Base-by-base conservation (phyloP, 2,797 vertebrate genomes). In the Ctenosaura bakeri region DNA sequence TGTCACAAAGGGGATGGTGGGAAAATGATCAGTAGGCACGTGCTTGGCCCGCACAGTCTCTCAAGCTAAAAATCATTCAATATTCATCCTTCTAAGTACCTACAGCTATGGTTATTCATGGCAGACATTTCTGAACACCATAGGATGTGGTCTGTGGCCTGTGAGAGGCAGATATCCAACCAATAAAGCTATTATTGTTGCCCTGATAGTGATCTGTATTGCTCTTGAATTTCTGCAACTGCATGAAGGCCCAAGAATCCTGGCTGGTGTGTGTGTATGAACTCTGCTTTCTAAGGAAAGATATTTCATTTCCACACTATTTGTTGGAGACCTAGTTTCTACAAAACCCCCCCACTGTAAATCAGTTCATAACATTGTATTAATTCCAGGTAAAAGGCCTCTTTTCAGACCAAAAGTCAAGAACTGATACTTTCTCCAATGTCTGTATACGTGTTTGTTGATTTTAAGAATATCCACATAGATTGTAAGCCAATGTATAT, bases 391-490 rank as follows among this genome's bases (percentile, higher is more conserved):
- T 16, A 38, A 74, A n/a, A 74, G n/a, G 10, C 24, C 46, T 79
- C 46, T 79, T 82, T 82, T 22, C 20, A 4, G 22, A 82, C 35
- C 24, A 46, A 59, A 82, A 82, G 12, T 7, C 24, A 18, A 35
- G 18, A 22, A 82, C 32, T n/a, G 13, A 59, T 82, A 35, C 22
- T 82, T 82, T 35, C 32, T n/a, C 6, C 35, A 82, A 18, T 35
- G 52, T 32, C 35, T 73, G 78, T 2, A 1, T 2, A 84, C 83
- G 88, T 83, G 90, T 76, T 88, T 94, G 54, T 88, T 92, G 91
- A 86, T 76, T 62, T 1, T 69, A 71, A 64, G 38, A 93, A 88
- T n/a, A 89, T 80, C 62, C 12, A 18, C 5, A 76, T 76, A 42
- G 38, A 35, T 76, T 76, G 35, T 20, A 76, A 76, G 73, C 35